Evolutionary conservation across 2,113 vertebrate genomes (phyloP), one percentile per base, ranked within the genome.

Genomic region (Sciurus niger): DNA sequence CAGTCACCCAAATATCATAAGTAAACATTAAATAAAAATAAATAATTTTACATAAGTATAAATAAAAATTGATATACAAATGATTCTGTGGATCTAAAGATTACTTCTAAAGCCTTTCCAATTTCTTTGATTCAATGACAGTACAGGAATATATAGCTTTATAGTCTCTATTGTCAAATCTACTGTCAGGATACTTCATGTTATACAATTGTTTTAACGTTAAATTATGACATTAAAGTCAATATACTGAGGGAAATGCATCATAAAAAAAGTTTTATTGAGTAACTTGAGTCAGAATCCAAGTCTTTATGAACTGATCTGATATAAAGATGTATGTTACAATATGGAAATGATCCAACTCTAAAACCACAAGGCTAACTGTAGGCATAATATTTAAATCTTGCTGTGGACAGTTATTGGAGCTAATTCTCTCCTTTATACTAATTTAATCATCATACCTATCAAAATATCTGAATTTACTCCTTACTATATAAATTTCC

Each of bases 41-140:
- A 46, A n/a, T 60, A 58, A 82, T 9, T n/a, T n/a, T 30, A 53
- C 67, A 43, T 16, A 25, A 3, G 43, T 37, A n/a, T 72, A 89
- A 89, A 25, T 8, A 73, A 55, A 48, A 94, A 92, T 51, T 40
- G 37, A 89, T 25, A 43, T 43, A n/a, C 25, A 22, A 94, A 84
- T 18, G 8, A 65, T 90, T 92, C 76, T 63, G 82, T 87, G 24
- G 70, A 77, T 65, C 92, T 67, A 55, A 84, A 92, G 82, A 92
- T 53, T 94, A 58, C 40, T 84, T 93, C 53, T 67, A 88, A 96
- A 93, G 68, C 14, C n/a, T 83, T 89, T 96, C 79, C 32, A 93
- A 63, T 4, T 55, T 80, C 34, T 90, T 82, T 90, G 63, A 95
- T 82, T 89, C 76, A 80, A 40, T 28, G 4, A 80, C 17, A 85